Base-by-base conservation (phyloP, 2,797 vertebrate genomes). In the Poecilia picta region DNA sequence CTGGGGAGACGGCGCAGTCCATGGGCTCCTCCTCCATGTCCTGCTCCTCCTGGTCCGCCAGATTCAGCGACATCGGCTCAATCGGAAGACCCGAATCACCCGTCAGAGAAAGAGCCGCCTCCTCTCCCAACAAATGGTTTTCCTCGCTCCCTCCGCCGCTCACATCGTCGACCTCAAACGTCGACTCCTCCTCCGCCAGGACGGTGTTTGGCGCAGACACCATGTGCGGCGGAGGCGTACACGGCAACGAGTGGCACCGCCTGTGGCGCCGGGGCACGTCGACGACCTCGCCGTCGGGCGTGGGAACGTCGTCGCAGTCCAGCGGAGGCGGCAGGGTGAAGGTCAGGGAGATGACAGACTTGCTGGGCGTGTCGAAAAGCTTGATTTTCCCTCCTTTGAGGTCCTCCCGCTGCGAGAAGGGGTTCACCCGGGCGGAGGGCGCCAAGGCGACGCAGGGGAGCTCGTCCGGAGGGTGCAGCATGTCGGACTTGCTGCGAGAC, bases 311-410 rank as follows among this genome's bases (percentile, higher is more conserved):
- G 31, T 94, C 90, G 28, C 95, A 95, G 85, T 95, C 82, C 0
- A 91, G 94, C 0, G 93, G 97, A 0, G 96, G 96, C 0, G 97
- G 97, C 31, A 97, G 94, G 16, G 96, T 94, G 5, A 99, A 97
- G 46, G 97, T 97, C 75, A 98, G 94, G 0, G 98, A 98, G 82
- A 97, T 95, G 82, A 97, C 95, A 0, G 97, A 98, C 91, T 97
- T 99, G 96, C 97, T 99, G 10, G 98, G 98, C 0, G 96, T 98
- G 89, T 99, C 97, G 0, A 97, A 97, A 76, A 99, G 96, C 93
- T 99, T 99, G 90, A 97, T 98, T 89, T 97, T 97, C n/a, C 98
- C 98, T 0, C 98, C 98, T 72, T 97, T 97, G 53, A 99, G 96
- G 91, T 99, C 98, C 81, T 98, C 95, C 0, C 98, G 94, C n/a